Percentiles rank a stretch among this genome's conserved stretches.
Evolutionary conservation across 2,113 vertebrate genomes (phyloP).

Genomic region (Pseudorhombus dupliciocellatus): DNA sequence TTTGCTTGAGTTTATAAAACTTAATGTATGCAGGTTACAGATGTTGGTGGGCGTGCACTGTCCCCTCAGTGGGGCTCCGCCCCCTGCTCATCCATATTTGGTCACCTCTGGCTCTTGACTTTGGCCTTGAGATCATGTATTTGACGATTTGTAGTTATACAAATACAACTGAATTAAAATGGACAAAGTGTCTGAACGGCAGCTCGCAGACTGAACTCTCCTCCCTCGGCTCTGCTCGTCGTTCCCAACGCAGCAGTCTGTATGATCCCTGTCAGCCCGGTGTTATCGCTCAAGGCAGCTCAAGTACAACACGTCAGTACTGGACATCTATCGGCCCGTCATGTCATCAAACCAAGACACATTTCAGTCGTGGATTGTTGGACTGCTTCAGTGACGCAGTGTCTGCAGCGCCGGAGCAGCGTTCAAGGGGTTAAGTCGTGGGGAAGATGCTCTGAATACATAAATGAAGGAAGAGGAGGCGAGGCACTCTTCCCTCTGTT

Average conservation of each 20-base stretch:
- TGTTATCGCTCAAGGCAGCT: not conserved
- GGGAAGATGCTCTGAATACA: slow-evolving; percentile 25
- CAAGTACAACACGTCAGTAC: not conserved
- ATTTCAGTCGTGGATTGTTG: slow-evolving; percentile 37
- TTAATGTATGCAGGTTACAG: not conserved
- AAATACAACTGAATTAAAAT: no score
- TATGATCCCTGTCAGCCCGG: not conserved
- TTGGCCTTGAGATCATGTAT: no score
- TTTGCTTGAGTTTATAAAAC: not conserved
- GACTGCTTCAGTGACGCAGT: not conserved
- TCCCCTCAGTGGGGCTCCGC: no score
- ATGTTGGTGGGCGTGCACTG: no score
- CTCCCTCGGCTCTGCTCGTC: not conserved
- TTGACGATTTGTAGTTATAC: no score
- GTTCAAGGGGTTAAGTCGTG: slow-evolving; percentile 6
- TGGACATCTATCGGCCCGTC: slow-evolving; percentile 1
- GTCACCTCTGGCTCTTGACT: no score
- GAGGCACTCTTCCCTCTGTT: not conserved
- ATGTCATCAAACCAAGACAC: not conserved
- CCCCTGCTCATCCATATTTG: no score
- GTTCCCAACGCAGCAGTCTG: not conserved
- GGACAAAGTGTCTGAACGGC: no score
- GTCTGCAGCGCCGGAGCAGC: slow-evolving; percentile 2
- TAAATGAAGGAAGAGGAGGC: slow-evolving; percentile 1
- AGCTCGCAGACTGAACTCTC: no score